Evolutionary conservation across 2,113 vertebrate species (phyloP), one percentile per base, ranked within the genome.

Genomic region (Xiphophorus hellerii): DNA sequence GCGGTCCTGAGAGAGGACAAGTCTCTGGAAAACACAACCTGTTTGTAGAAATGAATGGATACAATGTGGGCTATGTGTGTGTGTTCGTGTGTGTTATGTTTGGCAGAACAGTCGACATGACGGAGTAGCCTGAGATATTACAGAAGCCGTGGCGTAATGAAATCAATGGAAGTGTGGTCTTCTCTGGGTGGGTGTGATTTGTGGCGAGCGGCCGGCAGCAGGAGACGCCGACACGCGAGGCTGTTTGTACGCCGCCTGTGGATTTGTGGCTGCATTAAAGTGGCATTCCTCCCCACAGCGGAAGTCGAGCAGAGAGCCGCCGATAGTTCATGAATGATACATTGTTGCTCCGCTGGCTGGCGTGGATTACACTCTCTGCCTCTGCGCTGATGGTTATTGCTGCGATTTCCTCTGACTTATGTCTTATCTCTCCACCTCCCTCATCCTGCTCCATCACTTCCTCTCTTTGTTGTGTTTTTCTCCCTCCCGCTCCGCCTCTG

Each of bases 241-340:
- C 81, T 92, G 85, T 92, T 91, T 90, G 84, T 74, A 82, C 84
- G 86, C 78, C 60, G 61, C 82, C 65, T 14, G 69, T 77, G 77
- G 84, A 90, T 92, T 91, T 91, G 89, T 92, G 88, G 84, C 81
- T 66, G 87, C 85, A 87, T 87, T 88, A 87, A 91, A 90, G 90
- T 89, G 76, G 81, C 84, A 85, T 88, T 86, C 81, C 79, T 82
- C 71, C 39, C 39, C 39, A 54, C 64, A 73, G 85, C 73, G 74
- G 83, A 79, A 84, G 68, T 65, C 71, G 79, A 89, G 86, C 73
- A 83, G 72, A 42, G 75, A 70, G 77, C 33, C 35, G 76, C 78
- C 85, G 67, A 83, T 87, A 86, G 88, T 89, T 90, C 89, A 88
- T 20, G 29, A 78, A 65, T 89, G 88, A 89, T 85, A 89, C 89